Base-by-base conservation (phyloP, 2,797 vertebrate genomes). In the Triplophysa bombifrons region DNA sequence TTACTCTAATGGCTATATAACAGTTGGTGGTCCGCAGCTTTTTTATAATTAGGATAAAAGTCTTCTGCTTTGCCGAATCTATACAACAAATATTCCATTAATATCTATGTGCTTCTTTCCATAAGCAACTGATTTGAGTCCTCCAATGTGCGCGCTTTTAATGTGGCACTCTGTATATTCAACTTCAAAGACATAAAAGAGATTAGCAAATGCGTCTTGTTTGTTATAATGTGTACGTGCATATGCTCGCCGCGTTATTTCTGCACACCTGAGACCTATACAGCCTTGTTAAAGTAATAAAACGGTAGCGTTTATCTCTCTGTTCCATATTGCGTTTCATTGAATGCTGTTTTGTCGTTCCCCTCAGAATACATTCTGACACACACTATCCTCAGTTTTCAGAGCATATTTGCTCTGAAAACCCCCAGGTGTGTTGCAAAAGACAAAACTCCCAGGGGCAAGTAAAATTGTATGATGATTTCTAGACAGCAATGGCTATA, bases 141-240 rank as follows among this genome's bases (percentile, higher is more conserved):
- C 44, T 22, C 56, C 20, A 27, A 25, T 53, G 66, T 11, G 64
- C 25, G 51, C 71, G 60, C 76, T 64, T 80, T 74, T 80, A 66
- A 55, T 72, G 76, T 30, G 56, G 20, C 48, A 72, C 50, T 72
- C 61, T 66, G 11, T 34, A 46, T 74, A 73, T 69, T 72, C 16
- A 56, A 67, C 67, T 65, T 85, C 77, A 82, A 80, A 83, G 82
- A 25, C 80, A 70, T 73, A 56, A 84, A 84, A 73, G 38, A 30
- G 46, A 72, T 76, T 44, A 69, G 44, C 48, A 80, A 61, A 71
- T n/a, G n/a, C 58, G 30, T 41, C 68, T 64, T 67, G 51, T 74
- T 67, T 80, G 77, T 75, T 68, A 73, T 50, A 70, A 60, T 53
- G 76, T 27, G 38, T 56, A 74, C 60, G 27, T 76, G 50, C 72